phyloP scores from a whole-genome alignment of 2,113 vertebrate genomes.

The Sinocyclocheilus maitianheensis region DNA sequence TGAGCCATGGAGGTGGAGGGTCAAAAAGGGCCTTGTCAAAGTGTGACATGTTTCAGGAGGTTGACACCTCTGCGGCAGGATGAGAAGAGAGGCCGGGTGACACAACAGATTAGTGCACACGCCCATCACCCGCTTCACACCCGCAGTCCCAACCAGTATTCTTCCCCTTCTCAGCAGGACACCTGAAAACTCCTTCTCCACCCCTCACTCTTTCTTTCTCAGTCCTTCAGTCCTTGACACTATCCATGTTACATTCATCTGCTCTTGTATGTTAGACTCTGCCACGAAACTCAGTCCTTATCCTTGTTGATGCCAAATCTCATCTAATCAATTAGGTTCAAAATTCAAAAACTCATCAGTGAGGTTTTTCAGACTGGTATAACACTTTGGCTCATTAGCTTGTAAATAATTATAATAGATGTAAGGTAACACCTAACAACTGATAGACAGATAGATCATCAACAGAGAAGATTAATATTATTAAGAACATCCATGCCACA shows the following conservation, averaged over 20 bases:
- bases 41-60: slow-evolving; percentile 14
- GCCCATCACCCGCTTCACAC: slow-evolving; percentile 49
- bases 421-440: too few species aligned
- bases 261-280: not conserved
- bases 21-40: not conserved
- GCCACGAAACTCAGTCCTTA: too few species aligned
- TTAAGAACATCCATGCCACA: not conserved
- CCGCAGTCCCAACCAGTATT: not conserved
- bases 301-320: too few species aligned
- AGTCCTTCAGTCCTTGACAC: not conserved
- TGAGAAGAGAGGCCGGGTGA: slow-evolving; percentile 44
- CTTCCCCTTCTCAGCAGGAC: slow-evolving; percentile 45
- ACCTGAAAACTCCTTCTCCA: not conserved
- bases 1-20: not conserved
- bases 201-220: not conserved
- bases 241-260: not conserved
- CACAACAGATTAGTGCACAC: slow-evolving; percentile 51
- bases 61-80: slow-evolving; percentile 42
- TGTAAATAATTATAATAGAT: too few species aligned
- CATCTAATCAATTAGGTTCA: too few species aligned
- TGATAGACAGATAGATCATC: too few species aligned
- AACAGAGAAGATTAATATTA: too few species aligned
- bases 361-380: too few species aligned
- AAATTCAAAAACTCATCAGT: too few species aligned
- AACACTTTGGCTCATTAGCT: too few species aligned